A percentile compares a stretch with the other conserved stretches of the same genome.
Evolutionary conservation across 2,113 vertebrate genomes (phyloP).

Genomic region (Agelaius tricolor): DNA sequence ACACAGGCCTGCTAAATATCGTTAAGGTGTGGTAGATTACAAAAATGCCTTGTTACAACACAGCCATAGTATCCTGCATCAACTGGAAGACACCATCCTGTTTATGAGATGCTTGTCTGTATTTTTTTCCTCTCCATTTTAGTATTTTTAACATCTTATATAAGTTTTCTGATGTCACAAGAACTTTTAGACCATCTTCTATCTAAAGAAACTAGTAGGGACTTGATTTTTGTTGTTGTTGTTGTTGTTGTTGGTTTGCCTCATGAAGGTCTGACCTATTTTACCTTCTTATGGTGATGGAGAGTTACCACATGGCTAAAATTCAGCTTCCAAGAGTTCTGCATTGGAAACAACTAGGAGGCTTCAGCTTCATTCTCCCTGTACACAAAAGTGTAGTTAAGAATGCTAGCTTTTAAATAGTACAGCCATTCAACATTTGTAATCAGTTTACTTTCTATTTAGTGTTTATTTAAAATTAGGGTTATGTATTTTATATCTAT

Average conservation of each 20-base stretch:
- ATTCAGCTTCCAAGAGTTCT: conserved; percentile 32
- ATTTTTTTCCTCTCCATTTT: neutral
- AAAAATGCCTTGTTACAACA: neutral
- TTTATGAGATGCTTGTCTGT: neutral
- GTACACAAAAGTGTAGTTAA: neutral
- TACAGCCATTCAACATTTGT: neutral
- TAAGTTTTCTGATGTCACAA: neutral
- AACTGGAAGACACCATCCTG: neutral
- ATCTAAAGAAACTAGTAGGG: conserved; percentile 30
- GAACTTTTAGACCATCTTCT: neutral
- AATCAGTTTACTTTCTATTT: neutral
- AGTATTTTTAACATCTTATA: neutral
- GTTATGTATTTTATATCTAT: neutral
- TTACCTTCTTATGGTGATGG: conserved; percentile 23
- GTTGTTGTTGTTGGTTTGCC: conserved; percentile 3
- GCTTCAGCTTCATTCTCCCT: neutral
- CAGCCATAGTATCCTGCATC: accelerated
- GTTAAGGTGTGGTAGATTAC: neutral
- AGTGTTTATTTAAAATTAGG: neutral
- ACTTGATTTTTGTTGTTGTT: neutral
- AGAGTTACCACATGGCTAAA: conserved; percentile 20
- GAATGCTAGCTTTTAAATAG: neutral
- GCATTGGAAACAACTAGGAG: neutral
- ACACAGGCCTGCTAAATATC: neutral
- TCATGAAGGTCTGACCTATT: conserved; percentile 31